Evolutionary conservation across 2,113 vertebrate species (phyloP).

Genomic region (Cololabis saira): DNA sequence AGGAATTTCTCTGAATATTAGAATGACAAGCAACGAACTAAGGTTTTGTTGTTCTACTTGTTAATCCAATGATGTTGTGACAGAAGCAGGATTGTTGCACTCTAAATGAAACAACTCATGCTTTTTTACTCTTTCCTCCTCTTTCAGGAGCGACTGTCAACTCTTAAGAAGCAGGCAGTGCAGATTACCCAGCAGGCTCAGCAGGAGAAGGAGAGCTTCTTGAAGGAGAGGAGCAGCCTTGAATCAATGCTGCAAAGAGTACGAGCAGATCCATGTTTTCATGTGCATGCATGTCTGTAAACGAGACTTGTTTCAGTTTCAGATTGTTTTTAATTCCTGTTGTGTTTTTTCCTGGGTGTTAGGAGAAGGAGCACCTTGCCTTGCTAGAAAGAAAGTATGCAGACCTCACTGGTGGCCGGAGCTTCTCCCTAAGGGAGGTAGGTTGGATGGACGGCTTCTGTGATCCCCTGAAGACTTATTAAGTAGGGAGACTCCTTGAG

Average conservation of each 20-base stretch:
- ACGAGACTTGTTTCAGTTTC: background rate
- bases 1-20: background rate
- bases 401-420: conserved; percentile 86
- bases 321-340: background rate
- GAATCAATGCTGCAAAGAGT: conserved; percentile 93
- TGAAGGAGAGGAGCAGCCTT: conserved; percentile 93
- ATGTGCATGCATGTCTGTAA: background rate
- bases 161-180: conserved; percentile 90
- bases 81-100: background rate
- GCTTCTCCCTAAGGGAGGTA: conserved; percentile 93
- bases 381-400: conserved; percentile 91
- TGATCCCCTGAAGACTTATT: background rate
- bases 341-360: background rate
- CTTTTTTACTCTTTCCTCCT: conserved; percentile 3
- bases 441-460: conserved; percentile 30
- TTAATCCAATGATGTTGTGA: background rate
- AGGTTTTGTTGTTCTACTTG: background rate
- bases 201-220: conserved; percentile 92
- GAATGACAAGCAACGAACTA: background rate
- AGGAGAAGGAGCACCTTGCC: conserved; percentile 94
- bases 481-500: background rate
- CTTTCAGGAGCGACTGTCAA: conserved; percentile 90
- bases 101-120: background rate
- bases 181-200: conserved; percentile 94
- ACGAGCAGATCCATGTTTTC: conserved; percentile 34